Conservation (phyloP, 2,797 vertebrate genomes). For the Sarcoramphus papa region DNA sequence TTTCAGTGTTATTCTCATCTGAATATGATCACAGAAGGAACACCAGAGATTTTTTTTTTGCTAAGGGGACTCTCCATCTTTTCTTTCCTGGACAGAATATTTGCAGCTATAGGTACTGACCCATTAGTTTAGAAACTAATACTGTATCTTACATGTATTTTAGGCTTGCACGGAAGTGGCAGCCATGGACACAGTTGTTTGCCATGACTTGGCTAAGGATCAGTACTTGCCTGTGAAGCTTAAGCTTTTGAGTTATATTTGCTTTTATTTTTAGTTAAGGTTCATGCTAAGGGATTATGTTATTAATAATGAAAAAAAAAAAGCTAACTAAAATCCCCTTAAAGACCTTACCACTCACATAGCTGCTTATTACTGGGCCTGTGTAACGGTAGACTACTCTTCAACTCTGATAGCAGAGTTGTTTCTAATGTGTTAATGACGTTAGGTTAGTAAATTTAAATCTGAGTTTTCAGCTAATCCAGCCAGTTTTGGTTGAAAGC, state of each 20-base stretch:
- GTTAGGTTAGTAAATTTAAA: not conserved
- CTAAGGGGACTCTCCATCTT: not conserved
- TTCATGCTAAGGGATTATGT: not conserved
- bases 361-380: not conserved
- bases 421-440: not conserved
- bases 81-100: not conserved
- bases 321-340: not conserved
- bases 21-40: not conserved
- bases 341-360: not conserved
- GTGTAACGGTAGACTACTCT: not conserved
- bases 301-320: not conserved
- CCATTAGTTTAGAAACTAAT: not conserved
- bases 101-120: not conserved
- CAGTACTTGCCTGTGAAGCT: not conserved
- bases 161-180: not conserved
- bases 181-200: not conserved
- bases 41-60: not conserved
- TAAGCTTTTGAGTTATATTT: not conserved
- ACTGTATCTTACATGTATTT: rapidly evolving
- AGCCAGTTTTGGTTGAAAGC: not conserved
- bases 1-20: not conserved
- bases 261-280: not conserved
- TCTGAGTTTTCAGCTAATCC: not conserved
- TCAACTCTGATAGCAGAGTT: not conserved
- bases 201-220: not conserved